Base-by-base conservation (phyloP, 2,888 invertebrate species). In the Ectobius pallidus region DNA sequence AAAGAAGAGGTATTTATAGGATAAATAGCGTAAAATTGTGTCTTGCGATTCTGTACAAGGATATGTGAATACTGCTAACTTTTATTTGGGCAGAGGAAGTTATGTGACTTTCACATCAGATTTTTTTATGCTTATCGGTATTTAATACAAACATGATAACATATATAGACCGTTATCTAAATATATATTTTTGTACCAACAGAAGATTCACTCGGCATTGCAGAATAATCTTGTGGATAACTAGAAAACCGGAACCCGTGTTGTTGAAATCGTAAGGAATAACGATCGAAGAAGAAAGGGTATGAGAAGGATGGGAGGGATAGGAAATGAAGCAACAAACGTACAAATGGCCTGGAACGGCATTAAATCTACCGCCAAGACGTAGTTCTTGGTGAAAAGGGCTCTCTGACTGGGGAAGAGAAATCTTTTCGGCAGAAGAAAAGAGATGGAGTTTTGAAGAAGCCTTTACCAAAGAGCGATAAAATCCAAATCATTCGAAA, bases 301-400 rank as follows among this genome's bases (percentile, higher is more conserved):
- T 72, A 74, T 72, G 77, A 78, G 77, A 77, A 76, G 44, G 46
- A 49, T 46, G 68, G 70, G 67, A 65, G 73, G 75, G 78, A 78
- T 77, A 80, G 81, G 81, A 82, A 82, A 82, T 82, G 81, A 82
- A 81, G 81, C 82, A 81, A 82, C 82, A 82, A 82, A 82, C 80
- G 80, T 80, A 81, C 81, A 82, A 82, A 82, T 82, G 82, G 82
- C 80, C 80, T 80, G 82, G 82, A 82, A 82, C 82, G 81, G 79
- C 82, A 82, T 82, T 82, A 82, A 82, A 81, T 78, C 78, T 78
- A 70, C 79, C 80, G 76, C 79, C 78, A 78, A 80, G 81, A 80
- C 80, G 39, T 42, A 61, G 58, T 32, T 55, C 39, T 65, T 46
- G 22, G 16, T 65, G 65, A 46, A 65, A 46, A 65, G 46, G 27